Conservation (phyloP, 1,140 invertebrate genomes). For the Neelides sp. region DNA sequence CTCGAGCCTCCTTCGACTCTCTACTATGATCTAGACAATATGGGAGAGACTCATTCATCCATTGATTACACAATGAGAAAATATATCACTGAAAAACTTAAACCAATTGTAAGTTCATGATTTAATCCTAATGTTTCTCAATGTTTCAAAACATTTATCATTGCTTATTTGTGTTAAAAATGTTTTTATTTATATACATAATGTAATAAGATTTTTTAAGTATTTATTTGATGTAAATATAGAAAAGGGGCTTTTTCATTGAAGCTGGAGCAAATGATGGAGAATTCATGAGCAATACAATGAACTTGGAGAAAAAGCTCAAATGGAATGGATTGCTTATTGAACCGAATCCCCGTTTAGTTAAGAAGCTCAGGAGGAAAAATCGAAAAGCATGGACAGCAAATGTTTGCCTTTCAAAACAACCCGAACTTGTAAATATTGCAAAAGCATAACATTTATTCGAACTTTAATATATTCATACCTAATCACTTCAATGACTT, state of each 20-base stretch:
- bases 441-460: not conserved
- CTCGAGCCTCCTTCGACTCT: too few species aligned
- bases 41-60: too few species aligned
- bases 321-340: conserved; percentile 4
- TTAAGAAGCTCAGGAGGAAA: not conserved
- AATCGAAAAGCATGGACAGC: conserved; percentile 7
- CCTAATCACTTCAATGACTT: not conserved
- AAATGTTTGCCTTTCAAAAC: conserved; percentile 1
- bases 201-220: too few species aligned
- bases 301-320: conserved; percentile 33
- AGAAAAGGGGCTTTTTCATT: conserved; percentile 34
- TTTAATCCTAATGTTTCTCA: too few species aligned
- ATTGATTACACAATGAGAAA: too few species aligned
- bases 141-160: too few species aligned
- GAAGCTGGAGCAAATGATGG: conserved; percentile 37
- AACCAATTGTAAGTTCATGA: too few species aligned
- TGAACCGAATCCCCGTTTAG: not conserved
- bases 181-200: too few species aligned
- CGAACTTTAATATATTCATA: not conserved
- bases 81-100: too few species aligned
- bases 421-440: conserved; percentile 18
- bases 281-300: conserved; percentile 34
- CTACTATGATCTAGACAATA: too few species aligned
- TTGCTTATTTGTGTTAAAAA: too few species aligned
- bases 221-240: too few species aligned